A percentile compares a stretch with the other conserved stretches of the same genome.
Evolutionary conservation across 2,797 vertebrate genomes (phyloP).

Genomic region (Eulemur rubriventer): DNA sequence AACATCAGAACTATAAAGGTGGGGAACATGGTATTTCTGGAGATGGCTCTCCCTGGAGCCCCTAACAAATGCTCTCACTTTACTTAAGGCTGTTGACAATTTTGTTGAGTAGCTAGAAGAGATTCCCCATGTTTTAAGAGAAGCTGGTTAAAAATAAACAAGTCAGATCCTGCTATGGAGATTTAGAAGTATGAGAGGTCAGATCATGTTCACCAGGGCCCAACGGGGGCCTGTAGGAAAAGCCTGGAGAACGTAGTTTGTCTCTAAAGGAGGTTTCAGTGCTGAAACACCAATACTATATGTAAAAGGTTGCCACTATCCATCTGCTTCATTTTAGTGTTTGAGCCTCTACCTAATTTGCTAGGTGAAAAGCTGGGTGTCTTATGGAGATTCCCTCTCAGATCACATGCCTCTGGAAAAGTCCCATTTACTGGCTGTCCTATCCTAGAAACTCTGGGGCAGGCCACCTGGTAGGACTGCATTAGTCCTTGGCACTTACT

Average conservation of each 20-base stretch:
- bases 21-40: conserved; percentile 23
- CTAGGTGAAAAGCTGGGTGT: not conserved
- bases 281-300: conserved; percentile 28
- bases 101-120: conserved; percentile 50
- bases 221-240: conserved; percentile 35
- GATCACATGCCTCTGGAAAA: conserved; percentile 19
- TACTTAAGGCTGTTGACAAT: conserved; percentile 34
- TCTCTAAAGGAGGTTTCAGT: not conserved
- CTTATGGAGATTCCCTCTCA: not conserved
- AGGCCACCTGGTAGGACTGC: not conserved
- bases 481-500: conserved; percentile 17
- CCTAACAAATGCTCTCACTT: conserved; percentile 30
- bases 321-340: not conserved
- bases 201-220: conserved; percentile 15
- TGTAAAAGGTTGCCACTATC: conserved; percentile 20
- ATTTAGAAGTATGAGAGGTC: conserved; percentile 53
- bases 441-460: conserved; percentile 16
- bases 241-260: conserved; percentile 5
- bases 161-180: conserved; percentile 18
- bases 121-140: conserved; percentile 45
- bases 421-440: not conserved
- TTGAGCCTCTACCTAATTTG: not conserved
- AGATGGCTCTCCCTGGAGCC: not conserved
- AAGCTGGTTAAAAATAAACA: conserved; percentile 64
- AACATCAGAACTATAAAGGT: conserved; percentile 1